Conservation (phyloP, 1,140 invertebrate genomes). For the Scaptomyza hsui region DNA sequence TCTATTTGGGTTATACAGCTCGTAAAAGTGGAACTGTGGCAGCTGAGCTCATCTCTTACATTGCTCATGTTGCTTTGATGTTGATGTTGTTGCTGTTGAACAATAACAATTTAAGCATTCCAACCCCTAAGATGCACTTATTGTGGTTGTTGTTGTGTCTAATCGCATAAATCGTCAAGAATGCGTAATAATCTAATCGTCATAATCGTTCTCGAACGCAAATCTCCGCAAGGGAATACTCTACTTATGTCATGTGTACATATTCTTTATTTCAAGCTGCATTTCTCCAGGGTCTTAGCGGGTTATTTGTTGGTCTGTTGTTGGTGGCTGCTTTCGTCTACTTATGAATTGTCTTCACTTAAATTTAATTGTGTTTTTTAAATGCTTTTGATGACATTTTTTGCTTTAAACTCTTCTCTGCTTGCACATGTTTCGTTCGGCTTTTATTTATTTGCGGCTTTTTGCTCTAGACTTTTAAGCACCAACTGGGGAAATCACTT, state of each 20-base stretch:
- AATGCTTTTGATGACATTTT: conserved; percentile 79
- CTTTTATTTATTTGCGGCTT: conserved; percentile 52
- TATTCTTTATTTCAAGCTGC: neutral
- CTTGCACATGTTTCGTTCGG: conserved; percentile 15
- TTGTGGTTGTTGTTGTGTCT: conserved; percentile 50
- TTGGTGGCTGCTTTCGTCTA: conserved; percentile 37
- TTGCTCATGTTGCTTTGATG: conserved; percentile 41
- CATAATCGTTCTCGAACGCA: conserved; percentile 62
- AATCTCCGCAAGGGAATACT: conserved; percentile 62
- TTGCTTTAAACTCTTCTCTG: conserved; percentile 7
- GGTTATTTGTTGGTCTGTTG: too few species aligned
- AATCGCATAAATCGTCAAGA: conserved; percentile 78
- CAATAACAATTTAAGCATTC: conserved; percentile 54
- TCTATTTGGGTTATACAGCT: conserved; percentile 41
- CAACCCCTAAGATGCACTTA: conserved; percentile 33
- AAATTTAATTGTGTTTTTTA: conserved; percentile 76
- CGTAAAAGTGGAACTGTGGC: conserved; percentile 55
- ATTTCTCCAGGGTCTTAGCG: conserved; percentile 2
- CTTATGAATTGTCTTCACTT: conserved; percentile 47
- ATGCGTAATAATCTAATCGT: conserved; percentile 81
- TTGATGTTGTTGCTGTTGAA: conserved; percentile 15
- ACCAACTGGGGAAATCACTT: conserved; percentile 68
- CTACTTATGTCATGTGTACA: conserved; percentile 2
- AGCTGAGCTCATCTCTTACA: conserved; percentile 67
- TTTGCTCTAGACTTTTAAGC: conserved; percentile 45